Conservation (phyloP, 2,888 invertebrate species). For the Rotaria magnacalcarata region DNA sequence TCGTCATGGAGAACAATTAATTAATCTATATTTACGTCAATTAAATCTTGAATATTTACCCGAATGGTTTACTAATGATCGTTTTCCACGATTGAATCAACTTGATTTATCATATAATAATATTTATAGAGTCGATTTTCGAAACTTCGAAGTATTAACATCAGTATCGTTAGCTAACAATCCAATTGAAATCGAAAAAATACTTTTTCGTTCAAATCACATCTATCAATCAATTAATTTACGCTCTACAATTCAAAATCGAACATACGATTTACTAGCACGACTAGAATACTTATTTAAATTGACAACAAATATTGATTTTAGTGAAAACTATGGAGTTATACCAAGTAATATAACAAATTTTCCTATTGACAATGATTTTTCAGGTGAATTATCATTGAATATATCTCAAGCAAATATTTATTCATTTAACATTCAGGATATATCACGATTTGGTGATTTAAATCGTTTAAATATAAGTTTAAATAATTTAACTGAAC, state of each 20-base stretch:
- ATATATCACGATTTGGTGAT: not conserved
- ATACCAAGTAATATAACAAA: not conserved
- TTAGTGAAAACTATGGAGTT: not conserved
- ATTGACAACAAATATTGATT: not conserved
- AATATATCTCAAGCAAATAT: not conserved
- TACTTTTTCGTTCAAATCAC: not conserved
- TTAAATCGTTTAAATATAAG: not conserved
- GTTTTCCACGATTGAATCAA: not conserved
- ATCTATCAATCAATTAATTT: not conserved
- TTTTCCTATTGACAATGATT: not conserved
- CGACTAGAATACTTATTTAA: not conserved
- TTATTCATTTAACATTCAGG: not conserved
- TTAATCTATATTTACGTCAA: not conserved
- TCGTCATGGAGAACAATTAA: not conserved
- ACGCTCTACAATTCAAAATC: not conserved
- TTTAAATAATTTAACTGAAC: not conserved
- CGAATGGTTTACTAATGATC: not conserved
- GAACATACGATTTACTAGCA: not conserved
- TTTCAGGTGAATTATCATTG: not conserved
- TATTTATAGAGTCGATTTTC: not conserved
- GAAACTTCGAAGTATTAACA: not conserved
- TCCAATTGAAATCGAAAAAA: not conserved
- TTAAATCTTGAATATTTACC: not conserved
- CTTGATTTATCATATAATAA: slow-evolving; percentile 20
- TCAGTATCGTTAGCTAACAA: not conserved